Evolutionary conservation across 2,113 vertebrate species (phyloP).

Genomic region (Sorex araneus): DNA sequence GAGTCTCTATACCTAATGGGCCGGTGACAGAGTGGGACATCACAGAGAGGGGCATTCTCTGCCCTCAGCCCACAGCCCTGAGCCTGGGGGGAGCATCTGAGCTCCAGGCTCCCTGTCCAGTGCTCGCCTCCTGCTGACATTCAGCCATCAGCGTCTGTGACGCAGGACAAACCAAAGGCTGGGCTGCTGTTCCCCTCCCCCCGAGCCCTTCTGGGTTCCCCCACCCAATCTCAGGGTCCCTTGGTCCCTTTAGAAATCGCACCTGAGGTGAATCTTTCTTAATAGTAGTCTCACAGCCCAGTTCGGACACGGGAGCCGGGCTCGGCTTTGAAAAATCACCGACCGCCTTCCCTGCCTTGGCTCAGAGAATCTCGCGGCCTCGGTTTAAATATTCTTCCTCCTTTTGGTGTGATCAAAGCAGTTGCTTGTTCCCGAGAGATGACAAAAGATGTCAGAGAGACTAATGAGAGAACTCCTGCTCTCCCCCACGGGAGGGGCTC

Average conservation of each 20-base stretch:
- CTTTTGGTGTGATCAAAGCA: slow-evolving; percentile 92
- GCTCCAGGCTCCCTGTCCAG: not conserved
- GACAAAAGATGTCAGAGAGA: slow-evolving; percentile 90
- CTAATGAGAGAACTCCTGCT: slow-evolving; percentile 88
- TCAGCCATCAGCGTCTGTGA: too few species aligned
- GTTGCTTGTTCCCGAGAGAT: slow-evolving; percentile 91
- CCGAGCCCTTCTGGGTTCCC: not conserved
- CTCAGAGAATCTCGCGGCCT: slow-evolving; percentile 87
- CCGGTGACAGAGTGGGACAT: accelerated
- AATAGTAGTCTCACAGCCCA: slow-evolving; percentile 86
- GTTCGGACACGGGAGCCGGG: slow-evolving; percentile 86
- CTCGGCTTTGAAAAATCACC: slow-evolving; percentile 88
- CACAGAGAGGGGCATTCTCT: too few species aligned
- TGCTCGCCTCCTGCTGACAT: not conserved
- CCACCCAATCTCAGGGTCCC: slow-evolving; percentile 49
- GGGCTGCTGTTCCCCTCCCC: not conserved
- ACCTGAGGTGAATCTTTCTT: slow-evolving; percentile 71
- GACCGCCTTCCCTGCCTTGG: slow-evolving; percentile 87
- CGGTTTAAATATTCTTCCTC: slow-evolving; percentile 89
- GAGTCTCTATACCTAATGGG: not conserved
- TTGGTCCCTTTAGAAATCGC: slow-evolving; percentile 51
- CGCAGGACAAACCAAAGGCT: not conserved
- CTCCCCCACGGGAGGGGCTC: slow-evolving; percentile 87
- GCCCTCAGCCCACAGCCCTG: not conserved
- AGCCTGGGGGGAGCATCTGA: not conserved